phyloP scores from a whole-genome alignment of 2,113 vertebrate species.

The Acanthisitta chloris region DNA sequence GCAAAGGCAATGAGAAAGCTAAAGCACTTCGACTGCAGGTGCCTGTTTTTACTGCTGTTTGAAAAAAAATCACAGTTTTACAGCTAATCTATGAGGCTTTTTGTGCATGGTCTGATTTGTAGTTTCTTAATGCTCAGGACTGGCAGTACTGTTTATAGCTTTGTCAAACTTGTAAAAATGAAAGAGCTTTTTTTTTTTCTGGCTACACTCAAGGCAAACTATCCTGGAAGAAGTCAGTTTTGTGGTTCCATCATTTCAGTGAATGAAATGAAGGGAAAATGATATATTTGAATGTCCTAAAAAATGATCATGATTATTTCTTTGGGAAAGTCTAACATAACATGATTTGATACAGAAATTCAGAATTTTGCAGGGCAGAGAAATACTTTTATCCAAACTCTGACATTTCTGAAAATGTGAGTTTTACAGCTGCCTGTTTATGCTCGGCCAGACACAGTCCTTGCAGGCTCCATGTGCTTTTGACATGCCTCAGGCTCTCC shows the following conservation, averaged over 20 bases:
- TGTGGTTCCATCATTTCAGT: background rate
- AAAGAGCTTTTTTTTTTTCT: background rate
- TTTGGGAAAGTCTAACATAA: background rate
- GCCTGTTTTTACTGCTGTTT: background rate
- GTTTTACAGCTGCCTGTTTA: background rate
- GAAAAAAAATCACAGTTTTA: background rate
- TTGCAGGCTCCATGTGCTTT: background rate
- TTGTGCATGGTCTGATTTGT: background rate
- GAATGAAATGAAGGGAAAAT: background rate
- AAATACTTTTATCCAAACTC: background rate
- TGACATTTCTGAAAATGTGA: background rate
- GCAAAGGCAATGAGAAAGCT: background rate
- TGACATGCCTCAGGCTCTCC: background rate
- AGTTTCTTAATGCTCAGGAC: background rate
- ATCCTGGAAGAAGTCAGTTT: background rate
- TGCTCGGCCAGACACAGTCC: background rate
- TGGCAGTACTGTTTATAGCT: background rate
- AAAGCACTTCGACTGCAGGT: background rate
- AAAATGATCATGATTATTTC: background rate
- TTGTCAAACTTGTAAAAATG: constrained; percentile 5
- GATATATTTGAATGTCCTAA: background rate
- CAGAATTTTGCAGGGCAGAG: background rate
- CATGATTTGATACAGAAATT: background rate
- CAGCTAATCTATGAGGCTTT: background rate
- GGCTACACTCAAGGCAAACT: background rate